Evolutionary conservation across 2,888 invertebrate genomes (phyloP).

Genomic region (Emmelina monodactyla): DNA sequence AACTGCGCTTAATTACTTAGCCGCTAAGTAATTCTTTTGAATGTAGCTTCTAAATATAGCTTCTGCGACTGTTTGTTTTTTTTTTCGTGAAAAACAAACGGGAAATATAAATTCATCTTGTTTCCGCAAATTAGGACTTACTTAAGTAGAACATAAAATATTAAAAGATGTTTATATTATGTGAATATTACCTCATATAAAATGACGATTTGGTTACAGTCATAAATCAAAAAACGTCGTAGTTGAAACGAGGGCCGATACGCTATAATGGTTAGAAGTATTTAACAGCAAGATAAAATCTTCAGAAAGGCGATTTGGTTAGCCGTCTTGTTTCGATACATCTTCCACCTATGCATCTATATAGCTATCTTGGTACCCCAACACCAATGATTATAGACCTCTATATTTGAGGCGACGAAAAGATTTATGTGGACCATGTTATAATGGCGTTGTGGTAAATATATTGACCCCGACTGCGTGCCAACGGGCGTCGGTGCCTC

Average conservation of each 20-base stretch:
- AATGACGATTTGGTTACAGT: too few relatives aligned
- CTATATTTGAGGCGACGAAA: constrained; percentile 7
- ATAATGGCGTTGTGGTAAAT: constrained; percentile 45
- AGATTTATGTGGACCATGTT: constrained; percentile 18
- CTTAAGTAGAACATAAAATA: too few relatives aligned
- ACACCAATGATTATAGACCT: constrained; percentile 31
- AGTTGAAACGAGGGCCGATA: constrained; percentile 49
- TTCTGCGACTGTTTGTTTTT: too few relatives aligned
- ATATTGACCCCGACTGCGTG: constrained; percentile 59
- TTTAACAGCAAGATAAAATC: constrained; percentile 64
- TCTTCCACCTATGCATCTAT: constrained; percentile 53
- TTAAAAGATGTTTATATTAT: too few relatives aligned
- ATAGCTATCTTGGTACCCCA: constrained; percentile 37
- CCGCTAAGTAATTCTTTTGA: too few relatives aligned
- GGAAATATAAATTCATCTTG: too few relatives aligned
- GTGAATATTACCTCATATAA: too few relatives aligned
- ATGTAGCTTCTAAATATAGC: too few relatives aligned
- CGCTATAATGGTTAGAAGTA: constrained; percentile 61
- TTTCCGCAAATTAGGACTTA: too few relatives aligned
- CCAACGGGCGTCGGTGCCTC: constrained; percentile 53
- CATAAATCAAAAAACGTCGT: constrained; percentile 33
- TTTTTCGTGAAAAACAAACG: too few relatives aligned
- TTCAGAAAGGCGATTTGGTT: constrained; percentile 64
- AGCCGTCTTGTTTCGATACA: constrained; percentile 61
- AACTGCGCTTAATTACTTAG: constrained; percentile 29